Conservation (phyloP, 2,797 vertebrate species). For the Amazonetta brasiliensis region DNA sequence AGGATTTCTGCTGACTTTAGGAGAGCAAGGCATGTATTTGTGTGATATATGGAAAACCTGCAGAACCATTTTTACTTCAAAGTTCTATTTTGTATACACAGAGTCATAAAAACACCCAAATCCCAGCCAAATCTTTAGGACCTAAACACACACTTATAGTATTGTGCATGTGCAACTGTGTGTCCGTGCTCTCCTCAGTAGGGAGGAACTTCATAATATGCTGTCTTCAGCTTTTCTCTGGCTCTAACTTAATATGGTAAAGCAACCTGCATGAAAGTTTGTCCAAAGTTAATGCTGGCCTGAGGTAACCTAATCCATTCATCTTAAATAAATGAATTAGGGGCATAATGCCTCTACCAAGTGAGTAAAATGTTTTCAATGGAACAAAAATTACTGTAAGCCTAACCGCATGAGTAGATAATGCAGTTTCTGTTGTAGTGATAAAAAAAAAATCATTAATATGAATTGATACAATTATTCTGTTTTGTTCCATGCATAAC, state of each 20-base stretch:
- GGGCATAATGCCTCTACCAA: background rate
- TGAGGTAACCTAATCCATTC: background rate
- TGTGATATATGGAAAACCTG: background rate
- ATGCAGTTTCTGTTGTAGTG: background rate
- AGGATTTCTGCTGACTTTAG: background rate
- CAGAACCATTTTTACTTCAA: background rate
- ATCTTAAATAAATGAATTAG: background rate
- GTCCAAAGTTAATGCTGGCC: background rate
- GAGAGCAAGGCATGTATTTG: accelerated
- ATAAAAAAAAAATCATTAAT: background rate
- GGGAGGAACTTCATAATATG: background rate
- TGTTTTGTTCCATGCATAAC: background rate
- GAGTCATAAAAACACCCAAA: background rate
- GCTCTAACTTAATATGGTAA: background rate
- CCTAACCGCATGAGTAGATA: background rate
- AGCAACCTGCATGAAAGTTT: background rate
- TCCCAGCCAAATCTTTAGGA: background rate
- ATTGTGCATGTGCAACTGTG: background rate
- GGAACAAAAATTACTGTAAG: background rate
- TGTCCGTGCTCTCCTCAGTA: background rate
- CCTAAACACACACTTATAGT: background rate
- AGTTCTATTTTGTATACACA: background rate
- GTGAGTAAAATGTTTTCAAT: background rate
- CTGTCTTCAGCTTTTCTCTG: background rate
- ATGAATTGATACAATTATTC: background rate